Percentiles rank a stretch among this genome's conserved stretches.
Evolutionary conservation across 1,140 invertebrate species (phyloP).

Genomic region (Oncopeltus fasciatus): DNA sequence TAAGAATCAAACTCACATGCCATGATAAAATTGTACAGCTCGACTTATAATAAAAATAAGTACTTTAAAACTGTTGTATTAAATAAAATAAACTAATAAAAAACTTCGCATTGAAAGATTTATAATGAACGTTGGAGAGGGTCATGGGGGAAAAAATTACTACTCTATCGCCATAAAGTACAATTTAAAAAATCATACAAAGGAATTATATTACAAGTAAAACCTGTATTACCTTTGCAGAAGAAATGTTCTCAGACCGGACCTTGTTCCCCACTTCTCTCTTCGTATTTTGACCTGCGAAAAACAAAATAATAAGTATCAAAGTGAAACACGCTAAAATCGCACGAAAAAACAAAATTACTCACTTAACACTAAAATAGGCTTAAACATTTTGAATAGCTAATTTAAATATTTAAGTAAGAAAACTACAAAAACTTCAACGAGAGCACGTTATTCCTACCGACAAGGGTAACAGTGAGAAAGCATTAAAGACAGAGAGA

Average conservation of each 20-base stretch:
- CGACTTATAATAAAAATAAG: neutral
- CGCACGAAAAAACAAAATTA: neutral
- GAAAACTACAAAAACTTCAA: neutral
- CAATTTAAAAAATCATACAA: neutral
- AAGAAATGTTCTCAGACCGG: slow-evolving; percentile 92
- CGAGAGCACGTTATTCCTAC: neutral
- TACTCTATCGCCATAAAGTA: neutral
- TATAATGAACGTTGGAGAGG: neutral
- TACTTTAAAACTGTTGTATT: neutral
- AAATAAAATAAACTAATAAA: neutral
- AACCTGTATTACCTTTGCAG: slow-evolving; percentile 60
- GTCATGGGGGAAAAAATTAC: neutral
- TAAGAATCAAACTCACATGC: too few relatives aligned
- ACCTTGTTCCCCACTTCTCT: slow-evolving; percentile 92
- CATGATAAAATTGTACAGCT: too few relatives aligned
- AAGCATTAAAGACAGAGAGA: too few relatives aligned
- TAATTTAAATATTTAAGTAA: neutral
- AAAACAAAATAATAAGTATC: neutral
- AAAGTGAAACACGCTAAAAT: neutral
- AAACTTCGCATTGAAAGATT: neutral
- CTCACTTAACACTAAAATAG: neutral
- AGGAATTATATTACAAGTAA: neutral
- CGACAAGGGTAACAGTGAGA: too few relatives aligned
- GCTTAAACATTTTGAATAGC: slow-evolving; percentile 3
- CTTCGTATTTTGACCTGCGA: slow-evolving; percentile 77